Evolutionary conservation across 2,797 vertebrate genomes (phyloP).

Genomic region (Nasua narica): DNA sequence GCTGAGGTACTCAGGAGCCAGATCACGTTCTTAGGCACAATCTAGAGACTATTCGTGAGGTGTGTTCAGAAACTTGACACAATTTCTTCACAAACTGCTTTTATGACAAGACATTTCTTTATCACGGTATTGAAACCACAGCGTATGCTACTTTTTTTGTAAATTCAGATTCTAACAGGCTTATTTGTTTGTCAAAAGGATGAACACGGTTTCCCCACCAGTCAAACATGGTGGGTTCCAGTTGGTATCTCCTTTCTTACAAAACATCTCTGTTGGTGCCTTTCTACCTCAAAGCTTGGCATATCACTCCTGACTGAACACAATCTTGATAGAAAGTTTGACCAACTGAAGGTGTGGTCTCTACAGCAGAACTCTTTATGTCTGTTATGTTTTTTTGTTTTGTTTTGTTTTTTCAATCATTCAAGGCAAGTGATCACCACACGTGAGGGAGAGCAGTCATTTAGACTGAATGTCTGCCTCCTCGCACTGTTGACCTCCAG

Average conservation of each 20-base stretch:
- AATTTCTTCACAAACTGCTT: neutral
- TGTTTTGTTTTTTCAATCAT: neutral
- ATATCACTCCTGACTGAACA: neutral
- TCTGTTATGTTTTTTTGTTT: neutral
- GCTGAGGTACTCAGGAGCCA: neutral
- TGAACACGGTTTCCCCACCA: neutral
- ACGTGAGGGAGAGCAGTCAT: neutral
- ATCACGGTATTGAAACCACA: neutral
- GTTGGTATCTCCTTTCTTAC: constrained; percentile 48
- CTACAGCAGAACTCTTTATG: neutral
- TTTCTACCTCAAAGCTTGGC: neutral
- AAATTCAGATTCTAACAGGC: neutral
- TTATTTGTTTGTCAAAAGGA: neutral
- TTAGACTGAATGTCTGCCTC: neutral
- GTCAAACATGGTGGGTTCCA: neutral
- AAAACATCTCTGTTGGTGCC: neutral
- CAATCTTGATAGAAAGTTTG: constrained; percentile 25
- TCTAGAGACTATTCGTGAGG: neutral
- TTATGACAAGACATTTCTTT: neutral
- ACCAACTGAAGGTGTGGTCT: neutral
- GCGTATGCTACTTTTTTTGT: neutral
- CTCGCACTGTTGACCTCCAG: too few relatives aligned
- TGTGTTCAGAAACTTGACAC: neutral
- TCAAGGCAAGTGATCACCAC: neutral
- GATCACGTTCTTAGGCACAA: neutral